Base-by-base conservation (phyloP, 2,113 vertebrate species). In the Malurus cyaneus region DNA sequence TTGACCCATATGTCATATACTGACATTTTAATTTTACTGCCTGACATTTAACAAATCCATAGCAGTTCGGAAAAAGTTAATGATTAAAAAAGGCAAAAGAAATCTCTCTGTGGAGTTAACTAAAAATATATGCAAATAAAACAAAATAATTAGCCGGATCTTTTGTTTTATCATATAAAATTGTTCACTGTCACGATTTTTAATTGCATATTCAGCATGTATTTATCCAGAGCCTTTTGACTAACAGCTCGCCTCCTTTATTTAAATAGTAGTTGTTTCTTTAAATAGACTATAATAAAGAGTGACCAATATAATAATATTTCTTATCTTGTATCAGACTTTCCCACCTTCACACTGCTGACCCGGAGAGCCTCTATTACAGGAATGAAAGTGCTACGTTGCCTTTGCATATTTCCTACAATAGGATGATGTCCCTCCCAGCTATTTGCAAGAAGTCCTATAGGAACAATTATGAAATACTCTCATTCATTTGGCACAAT, bases 401-500 rank as follows among this genome's bases (percentile, higher is more conserved):
- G 71, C 71, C 77, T 96, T 96, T 94, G 95, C 94, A 18, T 60
- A 94, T 95, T 96, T 95, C 88, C 54, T 92, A 94, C 97, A 97
- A 89, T 85, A 90, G 94, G 96, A 97, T 96, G n/a, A 16, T 93
- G 89, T 97, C 94, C 94, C 83, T 92, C 86, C 83, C 87, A 96
- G 96, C 96, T 78, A 52, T 96, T 96, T 97, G 72, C 72, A 96
- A 83, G 92, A 94, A 95, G 89, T 98, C 97, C 98, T 98, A 71
- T 46, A 98, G 97, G 97, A 97, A 98, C 97, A 97, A 97, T 98
- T 96, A 98, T 93, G 93, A 96, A 97, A 95, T 95, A 91, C 81
- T 94, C 94, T 96, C 94, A 97, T 94, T 97, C 93, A 96, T 96
- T 97, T 98, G 97, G 97, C 97, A 97, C 96, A 97, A 97, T 97